phyloP scores from a whole-genome alignment of 2,888 invertebrate species.

The Diploptera punctata region DNA sequence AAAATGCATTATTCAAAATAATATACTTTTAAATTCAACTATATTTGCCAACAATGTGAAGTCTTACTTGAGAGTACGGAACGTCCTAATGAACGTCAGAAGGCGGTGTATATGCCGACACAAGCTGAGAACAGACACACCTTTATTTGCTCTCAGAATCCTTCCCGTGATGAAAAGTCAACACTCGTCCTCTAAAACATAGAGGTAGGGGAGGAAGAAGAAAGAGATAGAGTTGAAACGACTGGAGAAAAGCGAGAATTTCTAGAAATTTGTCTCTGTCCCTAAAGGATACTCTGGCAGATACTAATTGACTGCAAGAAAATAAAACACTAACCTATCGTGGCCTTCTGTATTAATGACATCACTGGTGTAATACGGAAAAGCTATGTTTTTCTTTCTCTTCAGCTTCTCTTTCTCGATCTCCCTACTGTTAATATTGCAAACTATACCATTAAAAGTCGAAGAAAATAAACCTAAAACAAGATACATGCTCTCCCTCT shows the following conservation, averaged over 20 bases:
- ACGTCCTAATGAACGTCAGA: conserved; percentile 19
- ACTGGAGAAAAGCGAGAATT: background rate
- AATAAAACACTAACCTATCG: background rate
- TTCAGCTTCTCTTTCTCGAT: too few relatives aligned
- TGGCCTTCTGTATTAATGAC: background rate
- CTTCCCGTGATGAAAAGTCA: conserved; percentile 28
- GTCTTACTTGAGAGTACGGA: conserved; percentile 15
- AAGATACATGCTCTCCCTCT: too few relatives aligned
- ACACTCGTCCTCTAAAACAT: conserved; percentile 10
- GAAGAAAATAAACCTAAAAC: too few relatives aligned
- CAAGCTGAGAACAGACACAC: conserved; percentile 22
- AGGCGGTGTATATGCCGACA: background rate
- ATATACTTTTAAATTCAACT: too few relatives aligned
- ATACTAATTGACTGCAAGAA: conserved; percentile 3
- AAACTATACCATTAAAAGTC: too few relatives aligned
- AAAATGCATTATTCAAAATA: too few relatives aligned
- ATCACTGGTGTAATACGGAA: background rate
- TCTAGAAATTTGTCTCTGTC: conserved; percentile 18
- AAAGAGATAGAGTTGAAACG: conserved; percentile 11
- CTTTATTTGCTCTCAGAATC: conserved; percentile 26
- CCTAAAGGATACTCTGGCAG: background rate
- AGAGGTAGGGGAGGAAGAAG: conserved; percentile 8
- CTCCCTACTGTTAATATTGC: too few relatives aligned
- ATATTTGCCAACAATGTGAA: too few relatives aligned
- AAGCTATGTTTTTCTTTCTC: background rate